Percentiles rank a stretch among this genome's conserved stretches.
Evolutionary conservation across 2,888 invertebrate genomes (phyloP).

Genomic region (Pyrrhia umbra): DNA sequence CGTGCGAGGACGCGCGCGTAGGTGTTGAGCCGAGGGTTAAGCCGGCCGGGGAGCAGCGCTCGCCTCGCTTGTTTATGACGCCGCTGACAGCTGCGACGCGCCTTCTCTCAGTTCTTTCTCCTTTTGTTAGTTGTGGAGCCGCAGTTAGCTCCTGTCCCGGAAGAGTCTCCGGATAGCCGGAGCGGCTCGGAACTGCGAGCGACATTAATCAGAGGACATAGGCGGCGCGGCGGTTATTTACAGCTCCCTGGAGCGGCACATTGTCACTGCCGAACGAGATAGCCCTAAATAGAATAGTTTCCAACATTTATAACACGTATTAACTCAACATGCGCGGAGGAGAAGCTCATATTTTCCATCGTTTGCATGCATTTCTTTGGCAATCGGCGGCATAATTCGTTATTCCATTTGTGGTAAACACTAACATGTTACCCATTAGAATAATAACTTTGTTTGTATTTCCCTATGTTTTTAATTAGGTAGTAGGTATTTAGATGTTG

Average conservation of each 20-base stretch:
- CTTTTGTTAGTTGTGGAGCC: too few species aligned
- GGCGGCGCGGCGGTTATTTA: slow-evolving; percentile 54
- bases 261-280: slow-evolving; percentile 35
- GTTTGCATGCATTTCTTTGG: slow-evolving; percentile 6
- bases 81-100: slow-evolving; percentile 26
- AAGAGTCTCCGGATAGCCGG: slow-evolving; percentile 1
- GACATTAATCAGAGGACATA: slow-evolving; percentile 44
- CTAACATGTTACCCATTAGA: too few species aligned
- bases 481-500: too few species aligned
- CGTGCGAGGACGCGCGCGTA: slow-evolving; percentile 25
- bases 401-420: too few species aligned
- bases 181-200: slow-evolving; percentile 1
- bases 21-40: slow-evolving; percentile 57
- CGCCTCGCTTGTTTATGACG: slow-evolving; percentile 8
- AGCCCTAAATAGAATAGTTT: slow-evolving; percentile 37
- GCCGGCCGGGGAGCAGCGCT: slow-evolving; percentile 1
- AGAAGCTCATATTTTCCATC: neutral
- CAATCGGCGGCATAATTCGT: neutral
- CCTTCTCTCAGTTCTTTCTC: too few species aligned
- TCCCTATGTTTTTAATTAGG: too few species aligned
- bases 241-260: slow-evolving; percentile 43
- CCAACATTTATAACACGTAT: slow-evolving; percentile 10
- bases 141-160: neutral
- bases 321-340: neutral
- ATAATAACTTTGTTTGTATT: too few species aligned